Base-by-base conservation (phyloP, 2,797 vertebrate species). In the Tokudaia tokunoshimensis region DNA sequence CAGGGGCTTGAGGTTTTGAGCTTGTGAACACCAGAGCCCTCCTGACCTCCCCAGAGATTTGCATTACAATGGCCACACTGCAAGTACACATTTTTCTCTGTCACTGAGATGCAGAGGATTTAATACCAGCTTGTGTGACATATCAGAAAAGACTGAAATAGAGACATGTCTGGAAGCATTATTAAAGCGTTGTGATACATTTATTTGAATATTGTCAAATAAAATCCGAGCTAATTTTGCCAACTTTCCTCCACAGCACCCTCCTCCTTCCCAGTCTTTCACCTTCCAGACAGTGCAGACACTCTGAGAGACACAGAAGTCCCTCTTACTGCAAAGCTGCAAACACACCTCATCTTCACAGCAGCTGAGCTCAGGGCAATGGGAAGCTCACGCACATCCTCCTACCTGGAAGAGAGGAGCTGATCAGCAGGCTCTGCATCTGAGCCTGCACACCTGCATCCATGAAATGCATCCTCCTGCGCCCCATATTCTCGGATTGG, bases 381-480 rank as follows among this genome's bases (percentile, higher is more conserved):
- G 0, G 44, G 89, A 74, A 17, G 7, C 44, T 72, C 47, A 75
- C 65, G 3, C 50, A 37, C 24, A 6, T 12, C n/a, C 63, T 19
- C 11, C 52, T 74, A 57, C 81, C 92, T 76, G 82, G 76, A 91
- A 50, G 63, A 0, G 63, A 17, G n/a, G 67, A 24, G 29, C 17
- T 0, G 11, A 94, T 89, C 92, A 15, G 87, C 85, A 1, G 90
- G 97, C 65, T 50, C 26, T 31, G 1, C 88, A 70, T 70, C 84
- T 4, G 52, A 85, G 67, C 59, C 1, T 24, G 3, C 92, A 47
- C 97, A 96, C 97, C 96, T 96, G 97, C 76, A 13, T 17, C 82
- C 24, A 9, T 50, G 67, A 86, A 75, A 74, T 12, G 70, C 95
- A 89, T 50, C 94, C 75, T 79, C 67, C 86, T 37, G 90, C 3